Evolutionary conservation across 2,797 vertebrate genomes (phyloP).

Genomic region (Ispidina lecontei): DNA sequence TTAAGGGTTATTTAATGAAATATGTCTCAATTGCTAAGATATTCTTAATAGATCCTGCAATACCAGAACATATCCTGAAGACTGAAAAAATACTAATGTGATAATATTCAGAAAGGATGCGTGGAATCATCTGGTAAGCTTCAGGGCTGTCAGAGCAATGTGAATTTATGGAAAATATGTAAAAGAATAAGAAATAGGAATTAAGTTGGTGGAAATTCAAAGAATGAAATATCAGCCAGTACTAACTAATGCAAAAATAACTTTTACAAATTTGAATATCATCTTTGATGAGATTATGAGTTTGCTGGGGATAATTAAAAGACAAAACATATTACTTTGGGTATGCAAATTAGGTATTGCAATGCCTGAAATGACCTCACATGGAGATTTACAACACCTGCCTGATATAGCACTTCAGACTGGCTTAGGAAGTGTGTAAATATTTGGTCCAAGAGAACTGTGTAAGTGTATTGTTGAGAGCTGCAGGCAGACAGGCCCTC

Average conservation of each 20-base stretch:
- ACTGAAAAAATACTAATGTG: background rate
- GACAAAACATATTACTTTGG: background rate
- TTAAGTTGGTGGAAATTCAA: conserved; percentile 1
- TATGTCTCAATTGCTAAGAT: background rate
- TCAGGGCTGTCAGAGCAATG: background rate
- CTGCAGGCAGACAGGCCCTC: background rate
- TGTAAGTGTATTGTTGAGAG: accelerated
- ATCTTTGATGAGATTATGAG: conserved; percentile 5
- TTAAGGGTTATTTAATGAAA: background rate
- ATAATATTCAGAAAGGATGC: background rate
- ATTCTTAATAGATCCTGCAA: background rate
- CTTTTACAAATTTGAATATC: conserved; percentile 1
- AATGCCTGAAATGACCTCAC: background rate
- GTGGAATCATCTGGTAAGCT: background rate
- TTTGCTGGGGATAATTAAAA: conserved; percentile 6
- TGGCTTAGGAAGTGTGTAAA: background rate
- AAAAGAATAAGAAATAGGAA: background rate
- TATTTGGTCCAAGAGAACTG: background rate
- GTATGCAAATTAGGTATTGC: background rate
- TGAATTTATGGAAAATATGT: background rate
- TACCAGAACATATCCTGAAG: background rate
- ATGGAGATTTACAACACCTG: background rate
- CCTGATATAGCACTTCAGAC: background rate
- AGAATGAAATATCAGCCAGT: background rate
- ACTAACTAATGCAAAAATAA: conserved; percentile 12